Percentiles rank a stretch among this genome's conserved stretches.
These are phyloP conservation scores for Dicrurus megarhynchus DNA, from an alignment of 2,113 vertebrate genomes.

Conservation along the genomic window DNA sequence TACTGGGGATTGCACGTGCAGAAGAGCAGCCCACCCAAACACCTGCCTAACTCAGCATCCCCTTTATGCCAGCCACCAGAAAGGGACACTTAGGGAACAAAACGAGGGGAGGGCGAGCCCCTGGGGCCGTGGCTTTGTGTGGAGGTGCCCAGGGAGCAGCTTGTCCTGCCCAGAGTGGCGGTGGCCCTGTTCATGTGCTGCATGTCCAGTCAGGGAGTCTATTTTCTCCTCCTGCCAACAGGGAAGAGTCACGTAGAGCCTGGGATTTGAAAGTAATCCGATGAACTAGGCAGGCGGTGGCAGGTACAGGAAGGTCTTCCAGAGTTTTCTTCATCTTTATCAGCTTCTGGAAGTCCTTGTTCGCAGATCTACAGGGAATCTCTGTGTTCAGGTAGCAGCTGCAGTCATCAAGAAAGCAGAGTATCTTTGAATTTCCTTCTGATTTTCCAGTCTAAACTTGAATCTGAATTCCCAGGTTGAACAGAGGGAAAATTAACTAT, in stretches of 20 bases:
- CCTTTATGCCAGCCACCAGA: background rate
- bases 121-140: background rate
- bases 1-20: rapidly evolving
- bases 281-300: constrained; percentile 43
- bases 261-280: background rate
- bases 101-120: background rate
- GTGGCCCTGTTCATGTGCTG: background rate
- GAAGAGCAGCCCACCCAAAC: background rate
- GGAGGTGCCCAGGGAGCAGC: background rate
- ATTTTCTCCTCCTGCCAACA: constrained; percentile 11
- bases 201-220: background rate
- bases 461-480: constrained; percentile 50
- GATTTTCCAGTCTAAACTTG: constrained; percentile 47
- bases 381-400: constrained; percentile 41
- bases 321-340: constrained; percentile 58
- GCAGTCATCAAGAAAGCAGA: constrained; percentile 56
- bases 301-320: constrained; percentile 57
- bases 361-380: constrained; percentile 56
- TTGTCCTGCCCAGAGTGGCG: background rate
- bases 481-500: constrained; percentile 43
- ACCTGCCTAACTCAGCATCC: background rate
- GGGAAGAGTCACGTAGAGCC: constrained; percentile 11
- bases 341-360: constrained; percentile 51
- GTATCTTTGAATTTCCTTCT: constrained; percentile 65
- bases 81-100: background rate